Evolutionary conservation across 2,888 invertebrate species (phyloP).

Genomic region (Pocota personata): DNA sequence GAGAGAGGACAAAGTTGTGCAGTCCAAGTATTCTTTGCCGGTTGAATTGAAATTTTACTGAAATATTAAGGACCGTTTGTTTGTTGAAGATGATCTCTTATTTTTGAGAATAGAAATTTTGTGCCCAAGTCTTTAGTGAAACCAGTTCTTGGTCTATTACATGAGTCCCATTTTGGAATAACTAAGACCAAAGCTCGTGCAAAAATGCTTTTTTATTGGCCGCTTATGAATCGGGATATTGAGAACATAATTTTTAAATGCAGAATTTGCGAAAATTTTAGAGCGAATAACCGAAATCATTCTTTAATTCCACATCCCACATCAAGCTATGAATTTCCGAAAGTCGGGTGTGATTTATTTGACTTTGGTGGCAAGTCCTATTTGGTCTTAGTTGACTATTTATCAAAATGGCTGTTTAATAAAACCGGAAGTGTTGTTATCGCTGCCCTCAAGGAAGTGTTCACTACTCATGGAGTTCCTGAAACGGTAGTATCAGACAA

Average conservation of each 20-base stretch:
- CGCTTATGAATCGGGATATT: slow-evolving; percentile 16
- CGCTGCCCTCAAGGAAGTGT: neutral
- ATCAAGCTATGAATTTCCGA: neutral
- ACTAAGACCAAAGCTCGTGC: slow-evolving; percentile 13
- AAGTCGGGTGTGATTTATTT: neutral
- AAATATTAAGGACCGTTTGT: slow-evolving; percentile 24
- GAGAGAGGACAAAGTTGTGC: neutral
- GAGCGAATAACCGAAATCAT: neutral
- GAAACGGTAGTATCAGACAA: neutral
- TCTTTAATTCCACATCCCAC: neutral
- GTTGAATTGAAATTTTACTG: neutral
- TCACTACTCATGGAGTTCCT: slow-evolving; percentile 5
- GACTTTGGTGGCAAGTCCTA: slow-evolving; percentile 1
- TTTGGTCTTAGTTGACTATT: neutral
- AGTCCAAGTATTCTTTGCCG: neutral
- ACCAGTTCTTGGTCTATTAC: neutral
- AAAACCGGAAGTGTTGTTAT: neutral
- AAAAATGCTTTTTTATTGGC: slow-evolving; percentile 8
- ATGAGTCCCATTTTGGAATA: neutral
- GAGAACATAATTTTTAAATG: slow-evolving; percentile 11
- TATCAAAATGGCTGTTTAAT: neutral
- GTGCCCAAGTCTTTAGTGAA: neutral
- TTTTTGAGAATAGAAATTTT: no score
- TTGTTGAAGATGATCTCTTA: no score
- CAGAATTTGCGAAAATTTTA: slow-evolving; percentile 1